Base-by-base conservation (phyloP, 2,797 vertebrate species). In the Cephalopachus bancanus region DNA sequence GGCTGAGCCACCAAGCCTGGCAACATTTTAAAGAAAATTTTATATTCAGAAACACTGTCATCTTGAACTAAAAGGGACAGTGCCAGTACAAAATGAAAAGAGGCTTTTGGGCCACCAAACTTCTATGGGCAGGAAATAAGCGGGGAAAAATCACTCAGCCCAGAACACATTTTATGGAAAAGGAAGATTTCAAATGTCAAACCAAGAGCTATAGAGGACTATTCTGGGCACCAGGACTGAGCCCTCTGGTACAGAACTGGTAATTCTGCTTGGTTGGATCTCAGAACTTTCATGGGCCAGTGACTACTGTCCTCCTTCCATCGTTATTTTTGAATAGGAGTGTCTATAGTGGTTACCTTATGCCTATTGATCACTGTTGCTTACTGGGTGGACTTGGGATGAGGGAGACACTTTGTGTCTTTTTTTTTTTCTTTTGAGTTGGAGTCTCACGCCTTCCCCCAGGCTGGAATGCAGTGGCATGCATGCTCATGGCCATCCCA, bases 251-350 rank as follows among this genome's bases (percentile, higher is more conserved):
- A 83, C 22, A 75, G 24, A 91, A 93, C 33, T 93, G 60, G 33
- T 37, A 74, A 79, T 37, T 79, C 3, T 62, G 14, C 49, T 72
- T 74, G 19, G 60, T 1, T 88, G 28, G n/a, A 87, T 55, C 93
- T 94, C 76, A 69, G 64, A 94, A 87, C 10, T 90, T 85, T 64
- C 91, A 15, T 74, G 55, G 28, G 81, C 53, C 30, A 57, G 33
- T 55, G n/a, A 90, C 51, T 80, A 16, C 0, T 55, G 26, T 90
- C 51, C 37, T 93, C 26, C 49, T 92, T 94, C 14, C 15, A 78
- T 65, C 78, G 86, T 91, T 84, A 28, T 72, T 90, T 97, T 65
- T 90, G 7, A 83, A 84, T 8, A 93, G 37, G 22, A 90, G 7
- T 78, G 10, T 72, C 75, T 83, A 60, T 0, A 90, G 57, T 59